Evolutionary conservation across 2,888 invertebrate species (phyloP).

Genomic region (Sympetrum striolatum): DNA sequence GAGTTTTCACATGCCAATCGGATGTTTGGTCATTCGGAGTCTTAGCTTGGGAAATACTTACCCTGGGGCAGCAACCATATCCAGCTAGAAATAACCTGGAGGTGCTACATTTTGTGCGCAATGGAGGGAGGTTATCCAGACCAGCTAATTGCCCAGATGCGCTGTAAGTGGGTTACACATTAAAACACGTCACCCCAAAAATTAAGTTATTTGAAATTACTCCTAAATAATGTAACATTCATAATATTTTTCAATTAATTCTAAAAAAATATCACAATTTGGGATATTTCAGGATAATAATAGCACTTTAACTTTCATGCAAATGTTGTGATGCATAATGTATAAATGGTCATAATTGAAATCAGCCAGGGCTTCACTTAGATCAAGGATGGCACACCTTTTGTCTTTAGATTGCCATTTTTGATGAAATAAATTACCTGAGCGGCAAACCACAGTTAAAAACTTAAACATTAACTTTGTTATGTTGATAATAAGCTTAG

Average conservation of each 20-base stretch:
- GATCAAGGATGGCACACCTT: too few relatives aligned
- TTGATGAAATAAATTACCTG: too few relatives aligned
- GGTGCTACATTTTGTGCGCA: conserved; percentile 87
- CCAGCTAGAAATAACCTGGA: conserved; percentile 91
- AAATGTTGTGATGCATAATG: too few relatives aligned
- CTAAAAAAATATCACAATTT: background rate
- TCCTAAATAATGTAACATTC: background rate
- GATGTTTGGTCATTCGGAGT: conserved; percentile 97
- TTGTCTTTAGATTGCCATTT: too few relatives aligned
- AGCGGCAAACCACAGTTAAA: too few relatives aligned
- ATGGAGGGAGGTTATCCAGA: conserved; percentile 83
- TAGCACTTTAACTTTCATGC: too few relatives aligned
- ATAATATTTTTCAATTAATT: background rate
- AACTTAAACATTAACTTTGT: too few relatives aligned
- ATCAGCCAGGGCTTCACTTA: too few relatives aligned
- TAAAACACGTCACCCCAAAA: background rate
- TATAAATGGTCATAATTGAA: too few relatives aligned
- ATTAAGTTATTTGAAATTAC: background rate
- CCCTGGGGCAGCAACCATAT: conserved; percentile 96
- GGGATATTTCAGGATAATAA: background rate
- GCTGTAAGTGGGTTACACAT: conserved; percentile 65
- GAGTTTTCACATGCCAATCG: conserved; percentile 94
- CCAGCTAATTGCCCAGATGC: conserved; percentile 84
- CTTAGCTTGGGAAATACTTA: conserved; percentile 95
- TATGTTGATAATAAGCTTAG: too few relatives aligned